Conservation (phyloP, 1,140 invertebrate genomes). For the Manduca sexta region DNA sequence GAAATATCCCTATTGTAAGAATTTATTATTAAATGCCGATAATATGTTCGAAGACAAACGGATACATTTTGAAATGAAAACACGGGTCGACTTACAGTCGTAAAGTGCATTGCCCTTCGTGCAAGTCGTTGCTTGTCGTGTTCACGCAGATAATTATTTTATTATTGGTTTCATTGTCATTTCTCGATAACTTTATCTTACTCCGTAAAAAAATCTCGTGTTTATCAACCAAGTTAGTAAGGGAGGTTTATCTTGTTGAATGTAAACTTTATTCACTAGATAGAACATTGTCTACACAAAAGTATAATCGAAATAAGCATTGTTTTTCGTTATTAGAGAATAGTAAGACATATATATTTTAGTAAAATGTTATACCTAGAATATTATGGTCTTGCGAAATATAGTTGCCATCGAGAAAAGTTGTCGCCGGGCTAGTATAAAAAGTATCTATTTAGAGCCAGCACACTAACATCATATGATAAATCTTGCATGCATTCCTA, state of each 20-base stretch:
- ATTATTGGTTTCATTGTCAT: conserved; percentile 22
- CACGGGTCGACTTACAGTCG: conserved; percentile 31
- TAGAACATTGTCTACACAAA: no score
- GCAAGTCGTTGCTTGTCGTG: conserved; percentile 18
- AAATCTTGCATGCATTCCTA: conserved; percentile 25
- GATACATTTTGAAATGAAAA: conserved; percentile 31
- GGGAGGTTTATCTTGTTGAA: no score
- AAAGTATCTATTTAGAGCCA: conserved; percentile 2
- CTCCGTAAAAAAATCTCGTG: conserved; percentile 21
- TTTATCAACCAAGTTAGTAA: conserved; percentile 3
- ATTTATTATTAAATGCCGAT: conserved; percentile 21
- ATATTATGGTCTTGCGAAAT: no score
- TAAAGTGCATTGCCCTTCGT: conserved; percentile 28
- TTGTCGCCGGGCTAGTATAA: not conserved
- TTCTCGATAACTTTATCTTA: conserved; percentile 11
- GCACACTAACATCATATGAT: conserved; percentile 12
- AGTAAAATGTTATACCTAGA: no score
- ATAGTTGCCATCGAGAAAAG: no score
- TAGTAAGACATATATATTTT: no score
- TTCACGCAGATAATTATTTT: conserved; percentile 21
- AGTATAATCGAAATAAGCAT: no score
- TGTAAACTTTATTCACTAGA: no score
- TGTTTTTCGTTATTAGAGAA: no score
- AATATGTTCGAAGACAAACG: conserved; percentile 27
- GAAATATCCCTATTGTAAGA: conserved; percentile 18